Evolutionary conservation across 2,113 vertebrate genomes (phyloP).

Genomic region (Phyllostomus discolor): DNA sequence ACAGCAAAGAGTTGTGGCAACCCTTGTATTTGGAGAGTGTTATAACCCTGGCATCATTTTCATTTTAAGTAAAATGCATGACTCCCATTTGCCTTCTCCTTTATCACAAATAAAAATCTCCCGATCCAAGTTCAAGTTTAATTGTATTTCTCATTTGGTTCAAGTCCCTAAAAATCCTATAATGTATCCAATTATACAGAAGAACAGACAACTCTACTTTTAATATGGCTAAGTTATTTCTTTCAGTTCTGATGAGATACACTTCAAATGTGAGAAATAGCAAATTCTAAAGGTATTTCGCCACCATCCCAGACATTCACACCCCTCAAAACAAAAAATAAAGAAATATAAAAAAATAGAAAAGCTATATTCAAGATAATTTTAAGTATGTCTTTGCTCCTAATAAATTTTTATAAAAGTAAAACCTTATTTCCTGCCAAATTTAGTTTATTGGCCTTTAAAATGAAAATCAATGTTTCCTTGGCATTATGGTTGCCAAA

Average conservation of each 20-base stretch:
- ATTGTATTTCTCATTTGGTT: constrained; percentile 5
- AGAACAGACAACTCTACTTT: constrained; percentile 7
- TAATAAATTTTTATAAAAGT: constrained; percentile 22
- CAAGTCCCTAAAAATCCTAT: not conserved
- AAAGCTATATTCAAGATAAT: not conserved
- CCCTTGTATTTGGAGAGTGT: not conserved
- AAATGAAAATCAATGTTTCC: constrained; percentile 21
- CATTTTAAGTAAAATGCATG: not conserved
- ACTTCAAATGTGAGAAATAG: not conserved
- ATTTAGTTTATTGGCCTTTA: not conserved
- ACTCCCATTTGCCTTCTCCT: not conserved
- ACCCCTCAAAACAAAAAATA: not conserved
- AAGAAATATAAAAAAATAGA: not conserved
- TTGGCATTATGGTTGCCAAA: not conserved
- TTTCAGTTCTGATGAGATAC: not conserved
- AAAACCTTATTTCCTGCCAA: constrained; percentile 7
- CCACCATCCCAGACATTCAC: not conserved
- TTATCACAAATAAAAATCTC: constrained; percentile 15
- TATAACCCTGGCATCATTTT: constrained; percentile 3
- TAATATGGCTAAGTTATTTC: not conserved
- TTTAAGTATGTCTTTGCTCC: not conserved
- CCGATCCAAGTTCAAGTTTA: not conserved
- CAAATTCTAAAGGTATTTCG: not conserved
- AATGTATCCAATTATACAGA: not conserved
- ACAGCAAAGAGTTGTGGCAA: not conserved